Base-by-base conservation (phyloP, 2,113 vertebrate genomes). In the Oncorhynchus gorbuscha region DNA sequence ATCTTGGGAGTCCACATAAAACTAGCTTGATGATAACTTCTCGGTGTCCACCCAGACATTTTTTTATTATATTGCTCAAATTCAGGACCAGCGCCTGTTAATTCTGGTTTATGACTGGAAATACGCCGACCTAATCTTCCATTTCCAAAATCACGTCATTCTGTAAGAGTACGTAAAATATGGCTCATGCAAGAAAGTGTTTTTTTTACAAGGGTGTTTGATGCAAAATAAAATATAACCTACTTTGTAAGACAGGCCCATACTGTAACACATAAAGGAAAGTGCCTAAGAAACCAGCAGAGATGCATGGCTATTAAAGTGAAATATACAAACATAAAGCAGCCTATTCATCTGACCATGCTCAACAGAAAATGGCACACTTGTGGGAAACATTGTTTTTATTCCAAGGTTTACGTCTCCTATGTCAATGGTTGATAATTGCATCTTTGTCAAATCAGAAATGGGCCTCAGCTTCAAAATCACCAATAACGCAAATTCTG, bases 151-250 rank as follows among this genome's bases (percentile, higher is more conserved):
- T 91, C 89, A 89, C 76, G 89, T 91, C 82, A 91, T 93, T 91
- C 83, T 82, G 90, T 92, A 89, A 90, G 92, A 90, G 89, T 84
- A 82, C 79, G 87, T 91, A 92, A 93, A 92, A 87, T 78, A 79
- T 77, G 78, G 75, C 81, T 77, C 76, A 78, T 69, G 86, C 77
- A 70, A 76, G 76, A 83, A 81, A 86, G 83, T 80, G 78, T 62
- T 76, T 51, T 85, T 88, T 92, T 87, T 92, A 89, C 83, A 79
- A 75, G 79, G 67, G 68, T 78, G 78, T 84, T 89, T 86, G 77
- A 78, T 72, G 76, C 83, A 64, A 82, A 89, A 81, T 92, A 85
- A 92, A 92, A 88, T 85, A 89, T 85, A 70, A 72, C 80, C 81
- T 79, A 85, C 84, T 86, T 55, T 87, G 75, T 87, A 82, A 88